phyloP scores from a whole-genome alignment of 2,113 vertebrate species.

The Mormyrus lacerda region DNA sequence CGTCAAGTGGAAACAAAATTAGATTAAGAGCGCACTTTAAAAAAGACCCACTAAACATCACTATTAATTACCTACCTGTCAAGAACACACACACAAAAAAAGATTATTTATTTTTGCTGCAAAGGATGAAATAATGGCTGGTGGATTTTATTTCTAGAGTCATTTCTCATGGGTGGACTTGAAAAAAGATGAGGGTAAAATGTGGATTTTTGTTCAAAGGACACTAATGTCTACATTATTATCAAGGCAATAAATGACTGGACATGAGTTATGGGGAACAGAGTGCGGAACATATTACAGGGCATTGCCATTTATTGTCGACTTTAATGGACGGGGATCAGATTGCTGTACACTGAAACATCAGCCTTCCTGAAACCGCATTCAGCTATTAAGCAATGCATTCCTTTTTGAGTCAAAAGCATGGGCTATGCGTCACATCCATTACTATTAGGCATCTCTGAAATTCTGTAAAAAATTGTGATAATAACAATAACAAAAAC shows the following conservation, averaged over 20 bases:
- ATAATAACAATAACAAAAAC: not conserved
- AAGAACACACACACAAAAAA: conserved; percentile 41
- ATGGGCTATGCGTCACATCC: not conserved
- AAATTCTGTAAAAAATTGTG: not conserved
- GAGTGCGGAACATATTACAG: conserved; percentile 37
- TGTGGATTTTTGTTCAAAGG: conserved; percentile 53
- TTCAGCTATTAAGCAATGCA: conserved; percentile 18
- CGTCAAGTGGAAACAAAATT: conserved; percentile 69
- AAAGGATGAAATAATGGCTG: conserved; percentile 54
- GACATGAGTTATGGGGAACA: conserved; percentile 45
- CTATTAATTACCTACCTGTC: conserved; percentile 67
- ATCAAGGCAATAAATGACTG: conserved; percentile 50
- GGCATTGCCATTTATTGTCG: conserved; percentile 38
- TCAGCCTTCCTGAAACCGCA: conserved; percentile 21
- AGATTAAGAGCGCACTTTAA: conserved; percentile 67
- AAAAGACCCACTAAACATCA: conserved; percentile 67
- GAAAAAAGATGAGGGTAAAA: conserved; percentile 41
- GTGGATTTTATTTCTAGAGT: conserved; percentile 46
- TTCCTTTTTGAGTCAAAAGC: conserved; percentile 3
- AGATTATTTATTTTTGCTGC: conserved; percentile 60
- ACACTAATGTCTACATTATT: conserved; percentile 57
- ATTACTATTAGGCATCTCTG: conserved; percentile 7
- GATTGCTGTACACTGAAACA: conserved; percentile 39
- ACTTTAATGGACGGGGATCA: conserved; percentile 49
- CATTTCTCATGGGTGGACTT: conserved; percentile 52